These are phyloP conservation scores for Nephila pilipes DNA, from an alignment of 1,140 invertebrate genomes.

Conservation along the genomic window DNA sequence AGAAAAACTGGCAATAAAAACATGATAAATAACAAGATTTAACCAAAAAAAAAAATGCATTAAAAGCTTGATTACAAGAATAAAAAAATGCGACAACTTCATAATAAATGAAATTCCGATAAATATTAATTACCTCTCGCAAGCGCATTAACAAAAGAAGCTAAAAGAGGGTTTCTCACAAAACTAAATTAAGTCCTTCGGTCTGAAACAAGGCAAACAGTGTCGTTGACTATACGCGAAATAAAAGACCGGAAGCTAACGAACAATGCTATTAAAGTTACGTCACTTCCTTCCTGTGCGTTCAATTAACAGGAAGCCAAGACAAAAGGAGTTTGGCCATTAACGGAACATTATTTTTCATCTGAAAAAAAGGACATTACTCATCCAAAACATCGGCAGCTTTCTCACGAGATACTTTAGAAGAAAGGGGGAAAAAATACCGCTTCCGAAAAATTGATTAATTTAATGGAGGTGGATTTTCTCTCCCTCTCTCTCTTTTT, in stretches of 20 bases:
- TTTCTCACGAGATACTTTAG: conserved; percentile 37
- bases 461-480: conserved; percentile 16
- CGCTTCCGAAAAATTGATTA: conserved; percentile 43
- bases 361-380: conserved; percentile 13
- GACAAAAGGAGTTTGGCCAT: conserved; percentile 44
- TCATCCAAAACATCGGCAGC: neutral
- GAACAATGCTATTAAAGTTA: conserved; percentile 43
- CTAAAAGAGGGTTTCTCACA: neutral
- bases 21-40: neutral
- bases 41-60: neutral
- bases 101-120: conserved; percentile 35
- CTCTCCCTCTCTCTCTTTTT: too few species aligned
- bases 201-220: conserved; percentile 8
- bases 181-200: conserved; percentile 15
- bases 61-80: neutral
- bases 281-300: conserved; percentile 46
- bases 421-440: neutral
- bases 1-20: neutral
- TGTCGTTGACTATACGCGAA: neutral
- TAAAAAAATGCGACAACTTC: neutral
- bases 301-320: conserved; percentile 59
- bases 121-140: neutral
- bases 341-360: conserved; percentile 51
- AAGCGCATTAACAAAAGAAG: neutral
- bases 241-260: conserved; percentile 6